Evolutionary conservation across 2,113 vertebrate species (phyloP), one percentile per base, ranked within the genome.

Genomic region (Mionectes macconnelli): DNA sequence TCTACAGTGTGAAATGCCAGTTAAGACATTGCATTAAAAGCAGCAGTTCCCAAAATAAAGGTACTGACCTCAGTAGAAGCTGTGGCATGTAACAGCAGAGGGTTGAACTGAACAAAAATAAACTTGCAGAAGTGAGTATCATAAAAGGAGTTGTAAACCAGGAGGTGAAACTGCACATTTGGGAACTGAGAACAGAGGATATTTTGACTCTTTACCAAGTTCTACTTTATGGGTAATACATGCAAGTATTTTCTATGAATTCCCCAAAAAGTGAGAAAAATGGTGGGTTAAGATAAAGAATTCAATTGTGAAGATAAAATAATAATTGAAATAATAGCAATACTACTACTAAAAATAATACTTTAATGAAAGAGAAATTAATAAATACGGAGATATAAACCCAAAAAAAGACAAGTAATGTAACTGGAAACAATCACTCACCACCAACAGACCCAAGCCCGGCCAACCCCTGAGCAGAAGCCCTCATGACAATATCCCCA

Each of bases 401-500:
- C 7, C 8, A 13, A 27, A n/a, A 37, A 31, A 56, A 80, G 45
- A 52, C 5, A 40, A 55, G 11, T 30, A 37, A 37, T 11, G 8
- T 5, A 77, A 49, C 28, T 40, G 27, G 49, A 85, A 76, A 55
- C 6, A 55, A 27, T 20, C 49, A 9, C 15, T 50, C 5, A 63
- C 21, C 13, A 73, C 18, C 25, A 62, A 52, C 24, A 16, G 49
- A 21, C 10, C 31, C 50, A 63, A n/a, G 15, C 8, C 28, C 28
- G 24, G 13, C 10, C n/a, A 35, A 14, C 7, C 35, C 13, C 57
- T 21, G 5, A 56, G 50, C 21, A 40, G 57, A 57, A 72, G 2
- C 22, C 4, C 11, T 40, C 14, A 37, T 4, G 1, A 6, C 24
- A 53, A n/a, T 5, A 1, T 56, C 6, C 5, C 27, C 9, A 15